Conservation (phyloP, 2,888 invertebrate species). For the Hydrotaea diabolus region DNA sequence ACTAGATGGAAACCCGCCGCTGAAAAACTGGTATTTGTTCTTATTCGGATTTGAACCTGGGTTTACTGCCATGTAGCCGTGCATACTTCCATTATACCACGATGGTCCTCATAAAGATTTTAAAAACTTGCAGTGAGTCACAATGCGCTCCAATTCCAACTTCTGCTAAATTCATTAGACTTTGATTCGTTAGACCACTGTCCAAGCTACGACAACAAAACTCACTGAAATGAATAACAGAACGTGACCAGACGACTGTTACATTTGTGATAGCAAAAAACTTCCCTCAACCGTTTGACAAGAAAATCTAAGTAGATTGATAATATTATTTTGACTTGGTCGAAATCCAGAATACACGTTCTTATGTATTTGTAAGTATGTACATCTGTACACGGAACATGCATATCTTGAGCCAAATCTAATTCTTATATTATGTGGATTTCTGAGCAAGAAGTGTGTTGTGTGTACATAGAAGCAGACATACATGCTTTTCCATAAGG, state of each 20-base stretch:
- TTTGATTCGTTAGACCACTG: too few relatives aligned
- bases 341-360: neutral
- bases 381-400: neutral
- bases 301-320: slow-evolving; percentile 52
- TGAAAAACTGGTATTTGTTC: too few relatives aligned
- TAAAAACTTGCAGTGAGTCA: too few relatives aligned
- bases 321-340: slow-evolving; percentile 21
- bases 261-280: slow-evolving; percentile 45
- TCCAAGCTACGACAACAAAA: neutral
- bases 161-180: too few relatives aligned
- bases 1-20: too few relatives aligned
- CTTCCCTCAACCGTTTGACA: slow-evolving; percentile 10
- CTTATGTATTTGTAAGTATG: neutral
- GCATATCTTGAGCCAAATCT: slow-evolving; percentile 15
- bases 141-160: too few relatives aligned
- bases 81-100: too few relatives aligned
- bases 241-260: slow-evolving; percentile 61
- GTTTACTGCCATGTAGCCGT: too few relatives aligned
- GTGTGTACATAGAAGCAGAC: neutral
- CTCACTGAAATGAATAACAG: slow-evolving; percentile 37
- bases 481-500: neutral
- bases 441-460: neutral
- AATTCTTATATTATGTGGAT: slow-evolving; percentile 51
- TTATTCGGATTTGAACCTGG: too few relatives aligned
- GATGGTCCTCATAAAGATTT: too few relatives aligned